Conservation (phyloP, 2,113 vertebrate species). For the Takifugu bimaculatus region DNA sequence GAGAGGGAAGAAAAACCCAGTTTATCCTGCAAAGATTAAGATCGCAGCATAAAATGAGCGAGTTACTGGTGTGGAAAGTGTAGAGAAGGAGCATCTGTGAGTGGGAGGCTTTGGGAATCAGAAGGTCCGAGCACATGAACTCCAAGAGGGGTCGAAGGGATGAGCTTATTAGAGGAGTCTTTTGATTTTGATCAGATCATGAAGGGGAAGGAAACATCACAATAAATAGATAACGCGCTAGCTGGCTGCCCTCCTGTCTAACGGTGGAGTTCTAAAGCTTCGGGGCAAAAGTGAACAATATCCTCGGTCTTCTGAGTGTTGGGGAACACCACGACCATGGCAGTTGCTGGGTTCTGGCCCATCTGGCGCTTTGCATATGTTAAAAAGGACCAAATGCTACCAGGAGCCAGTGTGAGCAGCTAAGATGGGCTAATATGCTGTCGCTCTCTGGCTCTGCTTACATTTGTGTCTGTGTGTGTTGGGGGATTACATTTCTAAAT, state of each 20-base stretch:
- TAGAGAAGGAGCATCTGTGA: conserved; percentile 42
- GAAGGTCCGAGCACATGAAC: background rate
- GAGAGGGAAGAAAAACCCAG: conserved; percentile 21
- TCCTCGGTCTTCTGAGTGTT: no score
- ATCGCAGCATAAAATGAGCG: conserved; percentile 55
- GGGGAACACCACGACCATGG: no score
- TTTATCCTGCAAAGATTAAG: conserved; percentile 54
- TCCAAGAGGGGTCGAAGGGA: conserved; percentile 12
- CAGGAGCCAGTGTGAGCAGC: conserved; percentile 31
- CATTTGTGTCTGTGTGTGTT: background rate
- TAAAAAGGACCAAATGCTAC: conserved; percentile 6
- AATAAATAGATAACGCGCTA: no score
- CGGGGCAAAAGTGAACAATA: no score
- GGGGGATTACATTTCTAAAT: conserved; percentile 65
- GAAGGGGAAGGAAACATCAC: background rate
- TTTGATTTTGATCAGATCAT: background rate
- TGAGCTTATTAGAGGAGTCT: background rate
- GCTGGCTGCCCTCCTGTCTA: no score
- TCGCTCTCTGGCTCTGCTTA: no score
- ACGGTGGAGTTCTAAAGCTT: no score
- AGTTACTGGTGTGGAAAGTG: conserved; percentile 66
- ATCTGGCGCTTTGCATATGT: no score
- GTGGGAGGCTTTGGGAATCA: conserved; percentile 48
- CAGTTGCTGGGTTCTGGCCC: no score
- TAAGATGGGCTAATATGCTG: background rate